Evolutionary conservation across 2,797 vertebrate species (phyloP), one percentile per base, ranked within the genome.

Genomic region (Loriculus beryllinus): DNA sequence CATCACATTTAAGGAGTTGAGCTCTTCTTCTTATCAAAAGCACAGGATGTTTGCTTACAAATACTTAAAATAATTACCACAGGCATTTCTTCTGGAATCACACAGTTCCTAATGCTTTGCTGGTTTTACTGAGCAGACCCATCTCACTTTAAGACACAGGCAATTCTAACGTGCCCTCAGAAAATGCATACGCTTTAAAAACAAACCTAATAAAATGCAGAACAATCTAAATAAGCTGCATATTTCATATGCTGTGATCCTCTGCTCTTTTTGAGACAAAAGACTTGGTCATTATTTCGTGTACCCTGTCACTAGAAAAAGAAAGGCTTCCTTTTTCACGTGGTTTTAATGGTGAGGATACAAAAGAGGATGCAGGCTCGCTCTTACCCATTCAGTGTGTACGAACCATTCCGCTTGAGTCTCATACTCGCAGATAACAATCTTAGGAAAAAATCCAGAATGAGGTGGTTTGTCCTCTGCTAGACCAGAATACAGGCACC

Each of bases 381-480:
- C 45, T 95, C 98, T 98, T 98, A 99, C 98, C 98, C 98, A 81
- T 98, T 98, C 68, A 98, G 96, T 3, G 98, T 98, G 94, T 98
- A 99, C 60, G 98, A 99, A 35, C 98, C 98, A 97, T 98, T 99
- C 97, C 98, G 97, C 96, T 98, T 98, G 84, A 98, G 98, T 97
- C 98, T 98, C 98, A 98, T 98, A 92, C 88, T 98, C 95, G 97
- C 97, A 95, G 98, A 98, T 86, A 98, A 97, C 86, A 98, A 97
- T 93, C 98, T 98, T 94, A 98, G 96, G 64, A 98, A 97, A 97
- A 98, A 98, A 98, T 98, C 98, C 98, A 98, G 98, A 98, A 95
- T 97, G 96, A 91, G 68, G 96, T 97, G 96, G 91, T 86, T 33
- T 94, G 97, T 95, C 95, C 94, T 72, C 94, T 52, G 94, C 95